Conservation (phyloP, 1,140 invertebrate genomes). For the Sweltsa coloradensis region DNA sequence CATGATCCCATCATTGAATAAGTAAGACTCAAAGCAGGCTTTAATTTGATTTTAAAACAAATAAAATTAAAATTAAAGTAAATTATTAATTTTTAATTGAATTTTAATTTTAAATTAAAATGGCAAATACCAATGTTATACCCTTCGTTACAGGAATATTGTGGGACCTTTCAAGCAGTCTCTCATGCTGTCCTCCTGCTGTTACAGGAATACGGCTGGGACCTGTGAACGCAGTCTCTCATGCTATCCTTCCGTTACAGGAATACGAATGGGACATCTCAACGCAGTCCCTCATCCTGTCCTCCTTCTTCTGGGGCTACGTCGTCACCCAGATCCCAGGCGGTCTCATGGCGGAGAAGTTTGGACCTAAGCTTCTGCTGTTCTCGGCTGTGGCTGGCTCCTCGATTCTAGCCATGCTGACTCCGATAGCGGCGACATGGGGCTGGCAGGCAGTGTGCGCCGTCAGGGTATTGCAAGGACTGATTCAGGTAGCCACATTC, state of each 20-base stretch:
- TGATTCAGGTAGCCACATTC: constrained; percentile 40
- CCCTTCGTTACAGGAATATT: too few species aligned
- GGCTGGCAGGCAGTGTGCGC: constrained; percentile 45
- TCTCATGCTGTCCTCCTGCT: too few species aligned
- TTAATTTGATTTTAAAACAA: too few species aligned
- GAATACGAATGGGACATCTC: constrained; percentile 22
- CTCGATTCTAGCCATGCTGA: constrained; percentile 35
- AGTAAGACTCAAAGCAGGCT: too few species aligned
- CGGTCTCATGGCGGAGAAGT: constrained; percentile 47
- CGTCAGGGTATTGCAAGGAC: constrained; percentile 57
- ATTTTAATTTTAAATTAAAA: too few species aligned
- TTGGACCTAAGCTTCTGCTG: constrained; percentile 48
- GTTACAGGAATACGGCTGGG: constrained; percentile 33
- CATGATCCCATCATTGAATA: too few species aligned
- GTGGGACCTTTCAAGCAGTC: too few species aligned
- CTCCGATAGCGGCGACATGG: constrained; percentile 28
- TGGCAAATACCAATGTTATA: too few species aligned
- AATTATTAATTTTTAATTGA: too few species aligned
- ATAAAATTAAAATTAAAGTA: too few species aligned
- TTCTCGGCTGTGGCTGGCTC: constrained; percentile 36
- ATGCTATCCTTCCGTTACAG: constrained; percentile 7
- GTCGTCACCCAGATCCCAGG: constrained; percentile 46
- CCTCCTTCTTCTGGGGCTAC: constrained; percentile 38
- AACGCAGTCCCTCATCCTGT: constrained; percentile 35
- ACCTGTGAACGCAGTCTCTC: constrained; percentile 30